phyloP scores from a whole-genome alignment of 2,888 invertebrate species.

The Glyphotaelius pellucidus region DNA sequence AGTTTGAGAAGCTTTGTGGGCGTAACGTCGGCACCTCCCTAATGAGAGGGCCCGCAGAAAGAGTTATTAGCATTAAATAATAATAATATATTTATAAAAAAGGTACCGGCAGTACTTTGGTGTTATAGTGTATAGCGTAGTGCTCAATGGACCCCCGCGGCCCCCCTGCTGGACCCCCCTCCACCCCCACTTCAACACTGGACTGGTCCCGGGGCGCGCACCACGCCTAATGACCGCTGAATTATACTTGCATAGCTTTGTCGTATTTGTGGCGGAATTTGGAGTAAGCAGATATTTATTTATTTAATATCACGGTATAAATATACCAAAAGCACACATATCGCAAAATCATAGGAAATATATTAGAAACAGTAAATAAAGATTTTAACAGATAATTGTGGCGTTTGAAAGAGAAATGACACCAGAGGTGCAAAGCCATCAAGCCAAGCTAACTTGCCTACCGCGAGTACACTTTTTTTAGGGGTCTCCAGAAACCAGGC shows the following conservation, averaged over 20 bases:
- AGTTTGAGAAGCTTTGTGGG: slow-evolving; percentile 42
- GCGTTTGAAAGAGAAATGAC: no score
- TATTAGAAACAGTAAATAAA: no score
- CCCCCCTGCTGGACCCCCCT: slow-evolving; percentile 16
- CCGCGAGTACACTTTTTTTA: no score
- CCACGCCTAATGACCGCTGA: slow-evolving; percentile 47
- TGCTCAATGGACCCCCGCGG: slow-evolving; percentile 57
- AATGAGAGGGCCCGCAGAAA: slow-evolving; percentile 63
- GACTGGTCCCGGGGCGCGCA: background rate
- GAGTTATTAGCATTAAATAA: slow-evolving; percentile 65
- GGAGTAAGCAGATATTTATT: background rate
- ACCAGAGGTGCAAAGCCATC: no score
- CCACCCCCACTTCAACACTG: background rate
- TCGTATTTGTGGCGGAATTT: slow-evolving; percentile 32
- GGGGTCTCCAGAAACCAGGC: no score
- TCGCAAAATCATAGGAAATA: no score
- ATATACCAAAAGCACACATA: no score
- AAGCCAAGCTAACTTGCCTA: no score
- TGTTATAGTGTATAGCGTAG: slow-evolving; percentile 37
- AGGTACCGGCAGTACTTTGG: background rate
- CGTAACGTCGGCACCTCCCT: slow-evolving; percentile 51
- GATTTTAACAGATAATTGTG: no score
- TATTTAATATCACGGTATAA: no score
- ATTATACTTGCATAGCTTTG: slow-evolving; percentile 27
- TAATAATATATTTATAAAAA: slow-evolving; percentile 37